phyloP scores from a whole-genome alignment of 1,140 invertebrate species.

The Armadillidium nasatum region DNA sequence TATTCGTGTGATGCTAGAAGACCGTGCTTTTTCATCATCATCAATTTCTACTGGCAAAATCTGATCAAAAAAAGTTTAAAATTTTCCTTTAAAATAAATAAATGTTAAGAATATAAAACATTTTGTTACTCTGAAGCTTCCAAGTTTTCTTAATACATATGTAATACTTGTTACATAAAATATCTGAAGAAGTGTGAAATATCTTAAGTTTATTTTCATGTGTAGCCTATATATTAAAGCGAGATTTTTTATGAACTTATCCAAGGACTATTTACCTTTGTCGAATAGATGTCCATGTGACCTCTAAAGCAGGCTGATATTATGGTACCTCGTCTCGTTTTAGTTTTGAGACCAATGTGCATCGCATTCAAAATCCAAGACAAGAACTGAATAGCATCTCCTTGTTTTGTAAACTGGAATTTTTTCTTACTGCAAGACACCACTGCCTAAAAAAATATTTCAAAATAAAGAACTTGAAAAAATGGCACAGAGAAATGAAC shows the following conservation, averaged over 20 bases:
- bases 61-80: conserved; percentile 51
- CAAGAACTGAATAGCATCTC: conserved; percentile 93
- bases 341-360: conserved; percentile 73
- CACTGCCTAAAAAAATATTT: conserved; percentile 62
- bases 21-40: conserved; percentile 78
- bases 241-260: no score
- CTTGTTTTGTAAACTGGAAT: conserved; percentile 98
- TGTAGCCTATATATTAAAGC: not conserved
- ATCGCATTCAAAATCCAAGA: conserved; percentile 61
- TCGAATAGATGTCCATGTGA: conserved; percentile 35
- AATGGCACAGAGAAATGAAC: no score
- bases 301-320: conserved; percentile 42
- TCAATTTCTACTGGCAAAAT: conserved; percentile 88
- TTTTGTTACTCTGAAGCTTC: no score
- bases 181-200: not conserved
- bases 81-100: conserved; percentile 17
- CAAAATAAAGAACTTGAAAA: no score
- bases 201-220: not conserved
- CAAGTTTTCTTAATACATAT: not conserved
- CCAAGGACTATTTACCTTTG: conserved; percentile 29
- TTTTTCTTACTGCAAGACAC: conserved; percentile 96
- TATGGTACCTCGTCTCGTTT: conserved; percentile 51
- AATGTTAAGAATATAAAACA: no score
- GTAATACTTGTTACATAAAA: not conserved
- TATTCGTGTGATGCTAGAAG: conserved; percentile 75